Percentiles rank a stretch among this genome's conserved stretches.
Conservation (phyloP, 2,797 vertebrate species). For the Lutjanus campechanus region DNA sequence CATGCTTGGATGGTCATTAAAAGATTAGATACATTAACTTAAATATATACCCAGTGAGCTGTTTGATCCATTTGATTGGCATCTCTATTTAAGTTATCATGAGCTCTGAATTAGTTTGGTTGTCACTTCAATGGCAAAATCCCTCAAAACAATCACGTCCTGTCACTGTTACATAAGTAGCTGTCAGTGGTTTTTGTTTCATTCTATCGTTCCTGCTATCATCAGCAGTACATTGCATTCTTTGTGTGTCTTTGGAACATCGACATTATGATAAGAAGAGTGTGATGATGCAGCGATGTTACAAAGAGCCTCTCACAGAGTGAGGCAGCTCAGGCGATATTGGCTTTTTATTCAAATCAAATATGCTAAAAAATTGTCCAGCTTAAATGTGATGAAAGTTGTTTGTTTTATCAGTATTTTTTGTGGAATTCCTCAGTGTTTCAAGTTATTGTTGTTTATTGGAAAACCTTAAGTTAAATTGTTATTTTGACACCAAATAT, state of each 20-base stretch:
- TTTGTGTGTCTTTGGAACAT: constrained; percentile 9
- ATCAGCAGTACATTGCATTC: constrained; percentile 8
- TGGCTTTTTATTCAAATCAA: background rate
- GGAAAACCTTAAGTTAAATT: background rate
- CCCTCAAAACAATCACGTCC: background rate
- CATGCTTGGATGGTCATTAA: background rate
- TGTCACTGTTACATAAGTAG: background rate
- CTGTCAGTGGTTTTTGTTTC: background rate
- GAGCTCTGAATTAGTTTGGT: background rate
- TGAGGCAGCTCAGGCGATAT: background rate
- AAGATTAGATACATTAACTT: background rate
- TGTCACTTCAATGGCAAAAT: background rate
- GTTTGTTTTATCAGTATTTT: background rate
- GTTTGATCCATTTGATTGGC: background rate
- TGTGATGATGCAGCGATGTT: background rate
- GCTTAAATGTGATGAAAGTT: background rate
- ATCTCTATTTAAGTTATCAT: background rate
- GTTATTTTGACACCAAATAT: background rate
- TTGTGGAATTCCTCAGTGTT: background rate
- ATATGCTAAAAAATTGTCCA: background rate
- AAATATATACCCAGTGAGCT: background rate
- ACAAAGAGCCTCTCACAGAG: background rate
- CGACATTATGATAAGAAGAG: background rate
- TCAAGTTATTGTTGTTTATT: background rate
- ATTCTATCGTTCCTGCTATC: background rate